Percentiles rank a stretch among this genome's conserved stretches.
These are phyloP conservation scores for Apamea sordens DNA, from an alignment of 2,888 invertebrate genomes.

Conservation along the genomic window DNA sequence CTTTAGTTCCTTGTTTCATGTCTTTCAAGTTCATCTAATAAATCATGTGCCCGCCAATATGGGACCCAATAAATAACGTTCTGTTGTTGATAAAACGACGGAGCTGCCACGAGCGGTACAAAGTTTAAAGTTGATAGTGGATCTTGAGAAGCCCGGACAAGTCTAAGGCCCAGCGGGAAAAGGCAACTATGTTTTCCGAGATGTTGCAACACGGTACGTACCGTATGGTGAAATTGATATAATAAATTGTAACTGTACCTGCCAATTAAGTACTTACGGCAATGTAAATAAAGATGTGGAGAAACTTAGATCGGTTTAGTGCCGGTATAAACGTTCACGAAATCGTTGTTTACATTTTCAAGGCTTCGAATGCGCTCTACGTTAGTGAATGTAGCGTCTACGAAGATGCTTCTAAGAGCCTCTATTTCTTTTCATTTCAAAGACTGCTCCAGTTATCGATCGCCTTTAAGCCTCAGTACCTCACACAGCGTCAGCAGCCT, in stretches of 20 bases:
- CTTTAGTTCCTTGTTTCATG: conserved; percentile 63
- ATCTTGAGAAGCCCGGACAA: conserved; percentile 84
- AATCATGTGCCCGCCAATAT: conserved; percentile 75
- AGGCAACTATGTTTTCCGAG: conserved; percentile 68
- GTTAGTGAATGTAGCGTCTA: conserved; percentile 15
- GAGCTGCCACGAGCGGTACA: conserved; percentile 80
- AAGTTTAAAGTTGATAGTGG: conserved; percentile 86
- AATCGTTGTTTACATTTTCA: conserved; percentile 59
- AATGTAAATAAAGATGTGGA: conserved; percentile 61
- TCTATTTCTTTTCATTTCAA: conserved; percentile 17
- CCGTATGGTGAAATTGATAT: conserved; percentile 66
- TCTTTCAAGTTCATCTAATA: conserved; percentile 71
- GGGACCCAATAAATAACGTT: conserved; percentile 80
- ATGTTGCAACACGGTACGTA: conserved; percentile 62
- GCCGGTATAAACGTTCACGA: conserved; percentile 63
- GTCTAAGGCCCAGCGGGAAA: conserved; percentile 77
- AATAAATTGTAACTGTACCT: conserved; percentile 71
- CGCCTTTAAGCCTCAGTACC: conserved; percentile 19
- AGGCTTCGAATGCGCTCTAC: conserved; percentile 21
- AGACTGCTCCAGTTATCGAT: conserved; percentile 12
- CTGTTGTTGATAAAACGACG: conserved; percentile 79
- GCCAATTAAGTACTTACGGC: conserved; percentile 70
- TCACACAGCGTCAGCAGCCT: conserved; percentile 25
- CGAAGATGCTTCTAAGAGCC: conserved; percentile 9
- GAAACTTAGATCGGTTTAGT: conserved; percentile 58